Conservation (phyloP, 2,797 vertebrate species). For the Ambastaia sidthimunki region DNA sequence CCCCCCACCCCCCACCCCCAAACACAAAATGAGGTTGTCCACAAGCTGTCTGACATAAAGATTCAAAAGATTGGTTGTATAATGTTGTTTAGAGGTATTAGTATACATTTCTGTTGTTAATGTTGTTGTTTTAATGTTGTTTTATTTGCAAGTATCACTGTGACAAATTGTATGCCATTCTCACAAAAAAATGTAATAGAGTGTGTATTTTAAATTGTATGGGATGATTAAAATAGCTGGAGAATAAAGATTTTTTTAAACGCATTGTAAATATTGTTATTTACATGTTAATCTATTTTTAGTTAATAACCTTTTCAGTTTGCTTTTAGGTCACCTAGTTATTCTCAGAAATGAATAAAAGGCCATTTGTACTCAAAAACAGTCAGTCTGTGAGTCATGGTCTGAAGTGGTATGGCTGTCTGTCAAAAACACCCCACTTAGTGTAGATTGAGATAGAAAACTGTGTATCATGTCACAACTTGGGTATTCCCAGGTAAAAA, state of each 20-base stretch:
- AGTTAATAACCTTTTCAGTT: not conserved
- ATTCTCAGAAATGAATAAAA: conserved; percentile 32
- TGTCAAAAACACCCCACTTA: not conserved
- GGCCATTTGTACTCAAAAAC: not conserved
- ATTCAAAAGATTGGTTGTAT: not conserved
- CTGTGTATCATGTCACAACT: conserved; percentile 4
- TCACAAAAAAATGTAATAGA: too few species aligned
- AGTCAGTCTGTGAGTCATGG: conserved; percentile 44
- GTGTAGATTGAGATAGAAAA: not conserved
- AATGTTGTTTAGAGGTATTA: not conserved
- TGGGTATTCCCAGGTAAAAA: not conserved
- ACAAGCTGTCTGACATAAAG: not conserved
- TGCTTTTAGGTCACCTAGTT: not conserved
- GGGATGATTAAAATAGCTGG: too few species aligned
- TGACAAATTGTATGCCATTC: too few species aligned
- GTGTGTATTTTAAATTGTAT: too few species aligned
- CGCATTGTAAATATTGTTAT: too few species aligned
- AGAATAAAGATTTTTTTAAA: too few species aligned
- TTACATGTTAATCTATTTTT: not conserved
- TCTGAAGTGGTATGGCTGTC: not conserved
- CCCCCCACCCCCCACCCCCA: too few species aligned
- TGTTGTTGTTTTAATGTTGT: too few species aligned
- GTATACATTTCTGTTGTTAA: too few species aligned
- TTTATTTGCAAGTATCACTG: too few species aligned
- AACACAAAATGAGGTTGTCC: too few species aligned